Percentiles rank a stretch among this genome's conserved stretches.
phyloP scores from a whole-genome alignment of 2,888 invertebrate genomes.

The Tetranychus piercei region DNA sequence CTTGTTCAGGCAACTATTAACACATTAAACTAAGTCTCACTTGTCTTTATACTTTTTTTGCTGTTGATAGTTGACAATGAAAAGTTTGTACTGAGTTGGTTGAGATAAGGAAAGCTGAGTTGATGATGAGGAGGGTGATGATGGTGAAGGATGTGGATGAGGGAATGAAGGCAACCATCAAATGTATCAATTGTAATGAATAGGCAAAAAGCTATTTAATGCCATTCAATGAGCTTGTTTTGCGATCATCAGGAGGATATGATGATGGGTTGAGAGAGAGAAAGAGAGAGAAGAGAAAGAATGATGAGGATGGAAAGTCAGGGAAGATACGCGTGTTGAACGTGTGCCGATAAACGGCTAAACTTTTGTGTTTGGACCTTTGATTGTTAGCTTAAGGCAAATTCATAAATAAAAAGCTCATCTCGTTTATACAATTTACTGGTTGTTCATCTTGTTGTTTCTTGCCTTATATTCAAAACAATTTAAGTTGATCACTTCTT shows the following conservation, averaged over 20 bases:
- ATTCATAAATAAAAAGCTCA: not conserved
- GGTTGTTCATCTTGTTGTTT: not conserved
- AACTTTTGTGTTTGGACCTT: not conserved
- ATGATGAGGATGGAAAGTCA: not conserved
- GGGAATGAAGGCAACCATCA: not conserved
- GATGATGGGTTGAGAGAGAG: too few relatives aligned
- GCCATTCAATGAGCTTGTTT: not conserved
- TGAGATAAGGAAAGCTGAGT: not conserved
- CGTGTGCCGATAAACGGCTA: not conserved
- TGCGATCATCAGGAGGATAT: too few relatives aligned
- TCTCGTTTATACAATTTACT: not conserved
- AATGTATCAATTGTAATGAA: not conserved
- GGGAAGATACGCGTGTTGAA: not conserved
- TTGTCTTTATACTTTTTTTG: not conserved
- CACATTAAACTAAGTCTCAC: not conserved
- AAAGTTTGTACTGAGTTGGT: not conserved
- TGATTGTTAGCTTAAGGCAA: not conserved
- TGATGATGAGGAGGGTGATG: not conserved
- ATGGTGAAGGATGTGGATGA: not conserved
- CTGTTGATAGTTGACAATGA: not conserved
- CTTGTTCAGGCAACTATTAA: slow-evolving; percentile 1
- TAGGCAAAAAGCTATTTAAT: not conserved
- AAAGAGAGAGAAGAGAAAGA: too few relatives aligned
- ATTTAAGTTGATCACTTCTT: not conserved
- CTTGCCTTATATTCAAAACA: not conserved